phyloP scores from a whole-genome alignment of 2,797 vertebrate genomes.

The Sebastes melanostomus region DNA sequence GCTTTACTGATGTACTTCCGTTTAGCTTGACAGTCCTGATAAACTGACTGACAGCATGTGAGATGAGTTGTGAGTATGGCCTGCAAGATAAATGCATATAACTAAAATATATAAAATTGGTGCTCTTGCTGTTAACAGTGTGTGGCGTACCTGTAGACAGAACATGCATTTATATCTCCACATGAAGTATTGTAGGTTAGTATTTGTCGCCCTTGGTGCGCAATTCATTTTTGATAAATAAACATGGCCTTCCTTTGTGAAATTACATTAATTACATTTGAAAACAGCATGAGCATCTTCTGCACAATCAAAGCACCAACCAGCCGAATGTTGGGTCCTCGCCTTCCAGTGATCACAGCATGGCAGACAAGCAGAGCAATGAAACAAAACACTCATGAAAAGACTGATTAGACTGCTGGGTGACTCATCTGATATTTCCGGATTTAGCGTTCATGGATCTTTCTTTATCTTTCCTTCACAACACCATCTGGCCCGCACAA shows the following conservation, averaged over 20 bases:
- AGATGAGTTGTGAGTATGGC: background rate
- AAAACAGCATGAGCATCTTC: constrained; percentile 2
- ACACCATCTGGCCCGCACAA: constrained; percentile 44
- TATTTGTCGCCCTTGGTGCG: background rate
- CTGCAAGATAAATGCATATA: background rate
- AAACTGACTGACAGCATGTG: background rate
- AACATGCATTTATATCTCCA: background rate
- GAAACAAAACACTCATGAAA: constrained; percentile 49
- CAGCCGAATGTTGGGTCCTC: constrained; percentile 13
- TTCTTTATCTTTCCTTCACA: constrained; percentile 60
- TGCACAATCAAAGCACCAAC: background rate
- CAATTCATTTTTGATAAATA: background rate
- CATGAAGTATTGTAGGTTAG: background rate
- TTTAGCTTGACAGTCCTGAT: background rate
- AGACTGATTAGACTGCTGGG: constrained; percentile 30
- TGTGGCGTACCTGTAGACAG: background rate
- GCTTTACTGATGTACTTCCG: background rate
- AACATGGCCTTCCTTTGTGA: background rate
- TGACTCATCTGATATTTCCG: constrained; percentile 64
- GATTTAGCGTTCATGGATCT: constrained; percentile 58
- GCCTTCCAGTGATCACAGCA: constrained; percentile 50
- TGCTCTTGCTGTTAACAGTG: background rate
- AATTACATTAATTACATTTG: background rate
- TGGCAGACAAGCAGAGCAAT: constrained; percentile 41
- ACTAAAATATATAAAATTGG: background rate